These are phyloP conservation scores for Raphicerus campestris DNA, from an alignment of 2,113 vertebrate species.

Conservation along the genomic window DNA sequence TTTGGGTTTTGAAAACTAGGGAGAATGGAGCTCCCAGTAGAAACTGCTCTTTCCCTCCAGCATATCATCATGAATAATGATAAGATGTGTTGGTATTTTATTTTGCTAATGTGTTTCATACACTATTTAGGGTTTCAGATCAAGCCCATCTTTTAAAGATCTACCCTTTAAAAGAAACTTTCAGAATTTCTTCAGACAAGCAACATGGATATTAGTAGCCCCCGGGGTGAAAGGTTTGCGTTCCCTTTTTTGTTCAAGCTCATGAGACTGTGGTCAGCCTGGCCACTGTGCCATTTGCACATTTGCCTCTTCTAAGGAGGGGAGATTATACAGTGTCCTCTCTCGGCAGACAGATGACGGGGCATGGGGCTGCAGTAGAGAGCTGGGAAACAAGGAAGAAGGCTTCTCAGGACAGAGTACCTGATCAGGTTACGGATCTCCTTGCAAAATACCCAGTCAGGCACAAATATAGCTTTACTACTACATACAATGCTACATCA, in stretches of 20 bases:
- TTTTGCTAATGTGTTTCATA: neutral
- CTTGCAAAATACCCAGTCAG: neutral
- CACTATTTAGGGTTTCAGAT: neutral
- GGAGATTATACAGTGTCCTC: neutral
- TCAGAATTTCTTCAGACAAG: neutral
- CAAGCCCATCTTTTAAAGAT: neutral
- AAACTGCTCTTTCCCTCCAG: neutral
- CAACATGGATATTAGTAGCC: neutral
- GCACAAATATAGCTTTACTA: neutral
- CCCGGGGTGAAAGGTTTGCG: neutral
- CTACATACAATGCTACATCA: neutral
- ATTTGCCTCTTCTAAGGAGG: neutral
- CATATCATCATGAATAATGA: neutral
- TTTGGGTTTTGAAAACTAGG: neutral
- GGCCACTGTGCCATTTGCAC: neutral
- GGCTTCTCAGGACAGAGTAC: rapidly evolving
- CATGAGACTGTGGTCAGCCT: neutral
- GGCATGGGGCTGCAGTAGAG: neutral
- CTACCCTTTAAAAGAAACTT: neutral
- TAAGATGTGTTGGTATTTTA: neutral
- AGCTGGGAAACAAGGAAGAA: neutral
- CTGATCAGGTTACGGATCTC: neutral
- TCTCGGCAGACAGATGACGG: neutral
- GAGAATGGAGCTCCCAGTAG: neutral
- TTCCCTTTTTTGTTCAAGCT: neutral